These are phyloP conservation scores for Dromaius novaehollandiae DNA, from an alignment of 2,113 vertebrate species.

Conservation along the genomic window DNA sequence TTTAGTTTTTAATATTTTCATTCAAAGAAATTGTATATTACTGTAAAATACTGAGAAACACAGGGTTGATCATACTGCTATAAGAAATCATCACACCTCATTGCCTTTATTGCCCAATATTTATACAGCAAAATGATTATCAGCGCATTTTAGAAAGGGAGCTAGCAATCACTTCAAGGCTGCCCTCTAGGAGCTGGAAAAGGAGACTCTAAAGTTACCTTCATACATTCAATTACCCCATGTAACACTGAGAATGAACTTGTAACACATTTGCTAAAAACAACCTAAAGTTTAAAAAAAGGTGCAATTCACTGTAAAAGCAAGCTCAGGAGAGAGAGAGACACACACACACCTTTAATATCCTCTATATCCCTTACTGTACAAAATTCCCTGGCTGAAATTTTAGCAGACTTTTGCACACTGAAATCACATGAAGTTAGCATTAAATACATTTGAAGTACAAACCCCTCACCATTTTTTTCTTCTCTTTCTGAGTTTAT, in stretches of 20 bases:
- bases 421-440: background rate
- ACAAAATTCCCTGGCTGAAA: background rate
- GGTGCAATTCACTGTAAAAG: background rate
- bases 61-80: background rate
- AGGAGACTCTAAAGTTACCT: background rate
- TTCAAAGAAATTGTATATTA: background rate
- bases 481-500: slow-evolving; percentile 70
- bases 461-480: slow-evolving; percentile 60
- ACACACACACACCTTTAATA: background rate
- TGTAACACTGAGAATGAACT: background rate
- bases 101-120: background rate
- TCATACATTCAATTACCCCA: background rate
- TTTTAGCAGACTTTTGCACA: background rate
- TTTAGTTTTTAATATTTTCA: background rate
- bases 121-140: background rate
- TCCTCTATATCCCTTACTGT: background rate
- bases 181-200: background rate
- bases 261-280: background rate
- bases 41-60: background rate
- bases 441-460: background rate
- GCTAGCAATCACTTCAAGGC: background rate
- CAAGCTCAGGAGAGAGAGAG: background rate
- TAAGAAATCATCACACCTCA: background rate
- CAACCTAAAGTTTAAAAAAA: background rate
- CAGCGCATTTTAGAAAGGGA: background rate